Evolutionary conservation across 2,888 invertebrate genomes (phyloP).

Genomic region (Brenthis ino): DNA sequence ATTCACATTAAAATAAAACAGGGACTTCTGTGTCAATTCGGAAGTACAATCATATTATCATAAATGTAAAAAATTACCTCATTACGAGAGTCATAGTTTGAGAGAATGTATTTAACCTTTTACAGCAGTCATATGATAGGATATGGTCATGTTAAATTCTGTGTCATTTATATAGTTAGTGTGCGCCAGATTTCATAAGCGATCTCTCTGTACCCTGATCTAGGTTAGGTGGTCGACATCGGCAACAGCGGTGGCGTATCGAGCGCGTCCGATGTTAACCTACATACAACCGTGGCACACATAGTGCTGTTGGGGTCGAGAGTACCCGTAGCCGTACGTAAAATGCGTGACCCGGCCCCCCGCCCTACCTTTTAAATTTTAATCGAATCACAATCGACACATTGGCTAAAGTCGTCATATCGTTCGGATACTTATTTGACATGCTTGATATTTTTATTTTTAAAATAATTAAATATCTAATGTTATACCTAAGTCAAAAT

Average conservation of each 20-base stretch:
- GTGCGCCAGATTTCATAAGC: constrained; percentile 82
- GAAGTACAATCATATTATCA: background rate
- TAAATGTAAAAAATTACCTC: background rate
- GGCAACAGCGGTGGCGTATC: constrained; percentile 74
- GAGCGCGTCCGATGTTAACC: constrained; percentile 81
- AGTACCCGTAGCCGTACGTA: constrained; percentile 58
- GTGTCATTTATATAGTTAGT: constrained; percentile 73
- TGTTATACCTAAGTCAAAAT: too few relatives aligned
- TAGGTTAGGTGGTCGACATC: constrained; percentile 81
- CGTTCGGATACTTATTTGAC: background rate
- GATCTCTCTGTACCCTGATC: constrained; percentile 81
- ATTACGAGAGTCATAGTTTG: background rate
- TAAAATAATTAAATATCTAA: background rate
- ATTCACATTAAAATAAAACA: constrained; percentile 23
- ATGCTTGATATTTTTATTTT: constrained; percentile 6
- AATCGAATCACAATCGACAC: constrained; percentile 31
- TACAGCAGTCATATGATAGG: constrained; percentile 34
- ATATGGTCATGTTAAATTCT: constrained; percentile 61
- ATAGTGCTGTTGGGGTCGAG: constrained; percentile 64
- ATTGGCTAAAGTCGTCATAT: constrained; percentile 26
- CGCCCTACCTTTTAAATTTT: constrained; percentile 36
- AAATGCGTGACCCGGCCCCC: constrained; percentile 72
- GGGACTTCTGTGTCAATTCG: constrained; percentile 3
- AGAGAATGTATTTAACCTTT: constrained; percentile 16
- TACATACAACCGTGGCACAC: constrained; percentile 60